Evolutionary conservation across 2,888 invertebrate genomes (phyloP).

Genomic region (Acrobasis repandana): DNA sequence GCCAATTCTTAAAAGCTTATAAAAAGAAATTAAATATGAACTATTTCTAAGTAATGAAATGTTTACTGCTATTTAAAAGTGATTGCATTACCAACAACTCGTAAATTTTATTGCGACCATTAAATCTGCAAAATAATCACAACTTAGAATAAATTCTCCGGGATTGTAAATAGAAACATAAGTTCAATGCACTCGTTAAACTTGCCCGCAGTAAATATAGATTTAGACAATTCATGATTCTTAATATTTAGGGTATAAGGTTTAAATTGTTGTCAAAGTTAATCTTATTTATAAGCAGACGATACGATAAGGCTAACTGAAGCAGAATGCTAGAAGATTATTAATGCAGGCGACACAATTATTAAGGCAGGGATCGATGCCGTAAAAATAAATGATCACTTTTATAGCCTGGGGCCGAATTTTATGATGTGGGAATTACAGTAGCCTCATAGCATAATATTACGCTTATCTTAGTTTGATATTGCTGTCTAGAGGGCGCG

Average conservation of each 20-base stretch:
- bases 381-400: slow-evolving; percentile 73
- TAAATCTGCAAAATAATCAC: slow-evolving; percentile 12
- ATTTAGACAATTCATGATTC: background rate
- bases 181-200: slow-evolving; percentile 9
- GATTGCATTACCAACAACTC: background rate
- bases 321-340: slow-evolving; percentile 55
- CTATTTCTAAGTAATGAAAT: background rate
- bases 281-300: slow-evolving; percentile 7
- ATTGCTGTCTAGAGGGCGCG: slow-evolving; percentile 14
- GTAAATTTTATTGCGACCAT: slow-evolving; percentile 13
- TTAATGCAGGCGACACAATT: slow-evolving; percentile 67
- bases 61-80: slow-evolving; percentile 1
- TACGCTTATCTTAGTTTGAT: slow-evolving; percentile 49
- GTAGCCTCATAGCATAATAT: slow-evolving; percentile 58
- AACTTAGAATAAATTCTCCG: background rate
- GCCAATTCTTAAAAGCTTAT: too few species aligned
- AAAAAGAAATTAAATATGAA: background rate
- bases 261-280: background rate
- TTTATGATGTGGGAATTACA: slow-evolving; percentile 73
- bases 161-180: slow-evolving; percentile 6
- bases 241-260: background rate
- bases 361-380: slow-evolving; percentile 64
- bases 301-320: slow-evolving; percentile 25
- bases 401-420: slow-evolving; percentile 62
- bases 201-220: background rate